Conservation (phyloP, 2,888 invertebrate genomes). For the Siphlonurus alternatus region DNA sequence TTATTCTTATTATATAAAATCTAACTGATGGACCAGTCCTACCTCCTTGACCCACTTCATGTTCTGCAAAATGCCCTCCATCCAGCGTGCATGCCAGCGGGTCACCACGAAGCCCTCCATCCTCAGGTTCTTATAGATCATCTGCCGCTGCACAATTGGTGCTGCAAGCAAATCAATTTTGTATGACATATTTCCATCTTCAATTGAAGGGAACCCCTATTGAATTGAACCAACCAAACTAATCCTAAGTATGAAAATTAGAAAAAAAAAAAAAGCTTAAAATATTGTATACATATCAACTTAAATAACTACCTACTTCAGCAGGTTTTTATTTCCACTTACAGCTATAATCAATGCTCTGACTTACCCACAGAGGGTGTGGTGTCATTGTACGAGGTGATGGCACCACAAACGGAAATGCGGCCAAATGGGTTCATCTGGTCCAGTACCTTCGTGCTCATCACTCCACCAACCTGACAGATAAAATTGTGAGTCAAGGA, state of each 20-base stretch:
- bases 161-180: slow-evolving; percentile 4
- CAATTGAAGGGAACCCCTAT: not conserved
- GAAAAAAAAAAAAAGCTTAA: no score
- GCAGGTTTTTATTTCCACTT: no score
- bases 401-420: slow-evolving; percentile 45
- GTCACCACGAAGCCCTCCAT: slow-evolving; percentile 12
- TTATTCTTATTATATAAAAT: no score
- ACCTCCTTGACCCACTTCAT: slow-evolving; percentile 17
- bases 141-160: slow-evolving; percentile 9
- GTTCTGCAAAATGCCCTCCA: slow-evolving; percentile 12
- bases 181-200: not conserved
- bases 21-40: no score
- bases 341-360: no score
- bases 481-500: not conserved
- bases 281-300: no score
- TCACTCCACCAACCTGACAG: slow-evolving; percentile 46
- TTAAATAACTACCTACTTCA: no score
- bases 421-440: slow-evolving; percentile 45
- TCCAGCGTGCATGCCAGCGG: slow-evolving; percentile 11
- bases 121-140: slow-evolving; percentile 10
- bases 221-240: not conserved
- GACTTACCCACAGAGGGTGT: not conserved
- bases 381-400: slow-evolving; percentile 37
- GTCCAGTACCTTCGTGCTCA: slow-evolving; percentile 37
- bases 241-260: not conserved